phyloP scores from a whole-genome alignment of 1,140 invertebrate species.

The Metopolophium dirhodum region DNA sequence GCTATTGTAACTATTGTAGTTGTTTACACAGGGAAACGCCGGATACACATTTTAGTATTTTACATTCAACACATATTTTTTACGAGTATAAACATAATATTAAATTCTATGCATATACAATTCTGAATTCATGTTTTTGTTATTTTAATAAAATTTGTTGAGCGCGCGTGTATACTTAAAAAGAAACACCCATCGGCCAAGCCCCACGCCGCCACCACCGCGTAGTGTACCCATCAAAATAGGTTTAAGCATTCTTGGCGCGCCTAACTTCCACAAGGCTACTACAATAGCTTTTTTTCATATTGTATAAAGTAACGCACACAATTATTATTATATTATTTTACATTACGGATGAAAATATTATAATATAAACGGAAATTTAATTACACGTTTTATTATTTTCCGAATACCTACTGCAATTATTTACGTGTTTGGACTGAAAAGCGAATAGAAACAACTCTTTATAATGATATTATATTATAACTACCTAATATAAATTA shows the following conservation, averaged over 20 bases:
- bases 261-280: conserved; percentile 22
- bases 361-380: background rate
- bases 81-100: background rate
- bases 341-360: background rate
- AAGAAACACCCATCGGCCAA: background rate
- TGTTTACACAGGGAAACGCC: background rate
- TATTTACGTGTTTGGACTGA: background rate
- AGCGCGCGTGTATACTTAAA: background rate
- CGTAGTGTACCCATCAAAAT: background rate
- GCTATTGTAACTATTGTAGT: background rate
- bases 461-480: background rate
- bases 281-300: conserved; percentile 26
- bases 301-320: background rate
- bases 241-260: conserved; percentile 31
- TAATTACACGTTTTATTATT: background rate
- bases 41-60: background rate
- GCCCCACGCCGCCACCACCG: background rate
- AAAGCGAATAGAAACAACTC: background rate
- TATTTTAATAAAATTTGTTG: background rate
- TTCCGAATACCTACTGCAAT: background rate
- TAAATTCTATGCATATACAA: background rate
- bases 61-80: background rate
- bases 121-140: background rate
- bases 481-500: background rate
- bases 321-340: background rate